Percentiles rank a stretch among this genome's conserved stretches.
phyloP scores from a whole-genome alignment of 2,113 vertebrate species.

The Cichladusa arquata region DNA sequence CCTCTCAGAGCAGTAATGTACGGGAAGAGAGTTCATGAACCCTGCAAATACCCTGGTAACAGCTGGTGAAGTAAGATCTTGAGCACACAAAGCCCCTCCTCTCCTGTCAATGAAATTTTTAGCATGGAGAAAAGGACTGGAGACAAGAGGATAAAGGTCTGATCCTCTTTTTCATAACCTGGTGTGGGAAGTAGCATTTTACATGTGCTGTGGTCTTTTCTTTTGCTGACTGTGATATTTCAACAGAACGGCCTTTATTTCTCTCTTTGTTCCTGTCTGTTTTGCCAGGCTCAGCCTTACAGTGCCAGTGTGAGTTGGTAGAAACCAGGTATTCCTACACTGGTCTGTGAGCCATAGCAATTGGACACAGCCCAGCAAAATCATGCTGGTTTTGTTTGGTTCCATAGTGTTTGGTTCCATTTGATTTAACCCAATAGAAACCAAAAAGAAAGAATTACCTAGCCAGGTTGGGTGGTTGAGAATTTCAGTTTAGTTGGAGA shows the following conservation, averaged over 20 bases:
- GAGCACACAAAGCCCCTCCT: background rate
- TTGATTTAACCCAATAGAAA: background rate
- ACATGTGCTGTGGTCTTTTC: background rate
- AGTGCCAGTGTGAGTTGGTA: fast-evolving
- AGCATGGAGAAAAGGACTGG: background rate
- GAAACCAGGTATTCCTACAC: background rate
- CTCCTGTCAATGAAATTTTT: background rate
- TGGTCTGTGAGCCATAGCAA: background rate
- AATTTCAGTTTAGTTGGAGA: background rate
- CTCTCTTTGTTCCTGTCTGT: background rate
- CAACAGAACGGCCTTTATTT: background rate
- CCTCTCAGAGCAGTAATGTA: background rate
- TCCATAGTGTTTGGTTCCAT: background rate
- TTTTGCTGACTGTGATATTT: background rate
- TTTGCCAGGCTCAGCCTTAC: background rate
- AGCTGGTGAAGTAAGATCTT: conserved; percentile 25
- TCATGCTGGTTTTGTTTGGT: too few relatives aligned
- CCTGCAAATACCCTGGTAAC: background rate
- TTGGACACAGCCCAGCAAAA: background rate
- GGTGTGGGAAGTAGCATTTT: background rate
- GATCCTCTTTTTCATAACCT: background rate
- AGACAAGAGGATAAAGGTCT: background rate
- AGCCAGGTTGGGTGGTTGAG: background rate
- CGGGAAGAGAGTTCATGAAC: background rate
- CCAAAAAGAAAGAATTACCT: background rate